Evolutionary conservation across 2,797 vertebrate species (phyloP).

Genomic region (Syngnathus acus): DNA sequence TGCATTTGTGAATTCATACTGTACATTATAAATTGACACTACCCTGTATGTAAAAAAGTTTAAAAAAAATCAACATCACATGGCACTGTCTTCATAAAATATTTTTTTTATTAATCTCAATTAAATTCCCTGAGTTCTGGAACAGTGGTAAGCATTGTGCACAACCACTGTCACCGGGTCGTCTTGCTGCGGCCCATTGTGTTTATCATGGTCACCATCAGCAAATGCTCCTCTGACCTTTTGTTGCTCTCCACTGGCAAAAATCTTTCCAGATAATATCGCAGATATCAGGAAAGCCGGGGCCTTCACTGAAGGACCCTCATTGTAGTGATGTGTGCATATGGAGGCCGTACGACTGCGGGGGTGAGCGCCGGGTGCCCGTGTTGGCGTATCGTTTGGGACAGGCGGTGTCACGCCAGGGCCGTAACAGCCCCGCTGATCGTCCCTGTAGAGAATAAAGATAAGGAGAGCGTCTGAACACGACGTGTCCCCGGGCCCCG

Average conservation of each 20-base stretch:
- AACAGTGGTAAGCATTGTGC: not conserved
- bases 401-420: conserved; percentile 64
- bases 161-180: conserved; percentile 6
- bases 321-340: conserved; percentile 69
- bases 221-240: conserved; percentile 50
- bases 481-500: conserved; percentile 48
- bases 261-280: conserved; percentile 62
- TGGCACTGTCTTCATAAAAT: not conserved
- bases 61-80: not conserved
- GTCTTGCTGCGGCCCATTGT: conserved; percentile 13
- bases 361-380: conserved; percentile 42
- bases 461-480: conserved; percentile 54
- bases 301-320: conserved; percentile 56
- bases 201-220: conserved; percentile 39
- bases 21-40: not conserved
- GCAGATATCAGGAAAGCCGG: conserved; percentile 43
- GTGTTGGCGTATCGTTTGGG: conserved; percentile 51
- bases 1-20: no score
- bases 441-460: conserved; percentile 58
- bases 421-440: conserved; percentile 51
- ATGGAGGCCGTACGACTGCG: conserved; percentile 62
- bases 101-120: not conserved
- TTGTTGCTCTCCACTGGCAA: conserved; percentile 54
- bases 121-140: not conserved
- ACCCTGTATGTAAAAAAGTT: not conserved